These are phyloP conservation scores for Ephialtes manifestator DNA, from an alignment of 2,888 invertebrate genomes.

Conservation along the genomic window DNA sequence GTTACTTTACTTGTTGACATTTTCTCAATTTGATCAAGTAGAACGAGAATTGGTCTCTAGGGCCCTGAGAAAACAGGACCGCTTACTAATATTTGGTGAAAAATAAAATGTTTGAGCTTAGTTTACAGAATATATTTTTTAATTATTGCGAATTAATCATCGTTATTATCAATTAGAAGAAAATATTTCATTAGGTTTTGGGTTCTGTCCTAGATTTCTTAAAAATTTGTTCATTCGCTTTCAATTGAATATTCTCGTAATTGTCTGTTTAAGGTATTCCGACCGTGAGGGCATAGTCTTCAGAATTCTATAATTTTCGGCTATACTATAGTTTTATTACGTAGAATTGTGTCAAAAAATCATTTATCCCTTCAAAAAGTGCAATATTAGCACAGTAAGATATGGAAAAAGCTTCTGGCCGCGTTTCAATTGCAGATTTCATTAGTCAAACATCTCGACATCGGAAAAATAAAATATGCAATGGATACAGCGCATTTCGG, in stretches of 20 bases:
- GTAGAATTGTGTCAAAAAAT: too few species aligned
- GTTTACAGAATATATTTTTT: background rate
- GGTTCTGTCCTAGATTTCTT: background rate
- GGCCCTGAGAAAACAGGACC: background rate
- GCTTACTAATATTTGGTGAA: background rate
- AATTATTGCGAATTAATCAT: background rate
- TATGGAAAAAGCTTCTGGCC: too few species aligned
- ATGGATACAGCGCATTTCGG: too few species aligned
- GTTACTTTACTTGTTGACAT: slow-evolving; percentile 14
- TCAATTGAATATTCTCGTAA: background rate
- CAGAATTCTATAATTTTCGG: too few species aligned
- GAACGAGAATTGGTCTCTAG: background rate
- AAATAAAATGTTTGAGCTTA: background rate
- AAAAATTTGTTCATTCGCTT: background rate
- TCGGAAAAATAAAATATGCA: too few species aligned
- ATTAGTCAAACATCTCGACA: too few species aligned
- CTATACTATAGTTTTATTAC: too few species aligned
- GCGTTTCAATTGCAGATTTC: too few species aligned
- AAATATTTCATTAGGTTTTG: background rate
- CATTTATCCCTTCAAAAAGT: too few species aligned
- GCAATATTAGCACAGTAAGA: too few species aligned
- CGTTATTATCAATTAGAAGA: background rate
- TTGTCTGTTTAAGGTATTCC: too few species aligned
- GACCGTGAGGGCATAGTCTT: too few species aligned
- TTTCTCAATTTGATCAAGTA: slow-evolving; percentile 8